Evolutionary conservation across 1,140 invertebrate genomes (phyloP), one percentile per base, ranked within the genome.

Genomic region (Formica exsecta): DNA sequence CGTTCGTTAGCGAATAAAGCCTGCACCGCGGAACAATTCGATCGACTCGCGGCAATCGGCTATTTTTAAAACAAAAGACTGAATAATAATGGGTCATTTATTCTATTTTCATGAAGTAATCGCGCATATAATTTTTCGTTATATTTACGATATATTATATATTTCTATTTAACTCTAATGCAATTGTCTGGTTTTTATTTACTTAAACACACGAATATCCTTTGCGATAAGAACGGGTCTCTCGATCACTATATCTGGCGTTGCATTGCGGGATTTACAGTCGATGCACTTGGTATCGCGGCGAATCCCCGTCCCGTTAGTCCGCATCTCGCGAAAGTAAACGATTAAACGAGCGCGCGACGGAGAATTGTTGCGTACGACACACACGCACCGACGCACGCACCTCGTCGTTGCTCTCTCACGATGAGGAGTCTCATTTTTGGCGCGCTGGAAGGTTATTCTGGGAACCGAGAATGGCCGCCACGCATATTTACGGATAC

Each of bases 401-500:
- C 48, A 73, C 51, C 70, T 73, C 61, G 61, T 2, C 61, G 48
- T 48, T 65, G 44, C 81, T 32, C 76, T 87, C 65, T 87, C 65
- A 73, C 86, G 86, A 90, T 87, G 90, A 89, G 86, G 89, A 92
- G 91, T 93, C 91, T 92, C 86, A 91, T 89, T 92, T 93, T 92
- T 92, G 90, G 89, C 91, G 86, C 79, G 81, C 89, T 88, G 81
- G 81, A 88, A 81, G 65, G 89, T 86, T 94, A 94, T 94, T 94
- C 91, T 88, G 22, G 91, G 89, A 90, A 88, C 89, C 84, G 79
- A 71, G 89, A 92, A 93, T 92, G 91, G 90, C 87, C 89, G 92
- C 90, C 86, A 86, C 51, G 89, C 86, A 89, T 94, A 93, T 94
- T 94, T 94, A 93, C 92, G 93, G 93, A 93, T 85, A 89, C 88